phyloP scores from a whole-genome alignment of 2,797 vertebrate species.

The Cetoscarus ocellatus region DNA sequence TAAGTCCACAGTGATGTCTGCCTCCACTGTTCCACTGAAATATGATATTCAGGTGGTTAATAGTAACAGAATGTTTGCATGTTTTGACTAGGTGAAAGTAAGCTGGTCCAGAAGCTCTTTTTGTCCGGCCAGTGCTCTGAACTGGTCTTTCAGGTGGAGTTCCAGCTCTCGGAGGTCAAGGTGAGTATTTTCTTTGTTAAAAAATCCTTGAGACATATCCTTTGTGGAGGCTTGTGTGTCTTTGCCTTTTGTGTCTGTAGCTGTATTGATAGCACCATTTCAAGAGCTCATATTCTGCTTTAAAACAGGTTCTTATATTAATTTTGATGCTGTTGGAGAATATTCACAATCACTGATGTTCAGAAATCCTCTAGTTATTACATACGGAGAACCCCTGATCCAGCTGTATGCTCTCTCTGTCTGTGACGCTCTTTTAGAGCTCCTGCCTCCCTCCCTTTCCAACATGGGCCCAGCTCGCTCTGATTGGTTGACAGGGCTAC shows the following conservation, averaged over 20 bases:
- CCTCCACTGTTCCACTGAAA: neutral
- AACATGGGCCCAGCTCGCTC: too few relatives aligned
- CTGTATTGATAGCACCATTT: too few relatives aligned
- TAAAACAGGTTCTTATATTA: too few relatives aligned
- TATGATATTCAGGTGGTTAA: neutral
- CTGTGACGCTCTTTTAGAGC: too few relatives aligned
- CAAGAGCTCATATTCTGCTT: too few relatives aligned
- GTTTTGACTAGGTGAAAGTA: conserved; percentile 72
- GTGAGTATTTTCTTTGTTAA: conserved; percentile 73
- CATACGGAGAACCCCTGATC: too few relatives aligned
- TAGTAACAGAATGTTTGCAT: conserved; percentile 15
- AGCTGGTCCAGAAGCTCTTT: conserved; percentile 78
- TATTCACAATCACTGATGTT: too few relatives aligned
- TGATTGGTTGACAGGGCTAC: too few relatives aligned
- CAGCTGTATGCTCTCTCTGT: too few relatives aligned
- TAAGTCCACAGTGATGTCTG: conserved; percentile 66
- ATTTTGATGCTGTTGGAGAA: too few relatives aligned
- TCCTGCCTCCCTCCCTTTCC: too few relatives aligned
- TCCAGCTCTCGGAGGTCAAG: conserved; percentile 86
- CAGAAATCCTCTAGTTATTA: too few relatives aligned
- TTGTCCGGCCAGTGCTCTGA: conserved; percentile 84
- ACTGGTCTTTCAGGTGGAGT: conserved; percentile 89
- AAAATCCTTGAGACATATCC: neutral
- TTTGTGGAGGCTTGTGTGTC: neutral
- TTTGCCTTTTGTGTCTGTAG: neutral